Base-by-base conservation (phyloP, 2,797 vertebrate species). In the Bucorvus abyssinicus region DNA sequence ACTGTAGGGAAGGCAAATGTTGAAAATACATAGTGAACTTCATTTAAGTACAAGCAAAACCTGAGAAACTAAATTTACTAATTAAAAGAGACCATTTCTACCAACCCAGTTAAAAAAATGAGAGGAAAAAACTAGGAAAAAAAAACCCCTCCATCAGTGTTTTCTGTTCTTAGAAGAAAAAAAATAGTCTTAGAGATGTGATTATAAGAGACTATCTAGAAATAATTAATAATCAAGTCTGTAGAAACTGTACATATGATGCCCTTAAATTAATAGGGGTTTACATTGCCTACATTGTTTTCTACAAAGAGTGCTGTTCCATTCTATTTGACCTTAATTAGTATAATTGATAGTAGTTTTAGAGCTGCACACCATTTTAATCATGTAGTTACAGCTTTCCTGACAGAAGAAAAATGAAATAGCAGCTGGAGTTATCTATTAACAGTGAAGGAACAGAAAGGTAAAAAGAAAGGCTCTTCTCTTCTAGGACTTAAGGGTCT, bases 281-380 rank as follows among this genome's bases (percentile, higher is more conserved):
- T 97, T 97, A 94, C 75, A 87, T 93, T 95, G 59, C 16, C 78
- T 71, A 74, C 44, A 91, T 71, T 95, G 87, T 94, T 97, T 96
- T 95, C 69, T 45, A 90, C 50, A 81, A 97, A 96, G 88, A 85
- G 50, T 76, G 24, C 73, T 93, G 47, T 93, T 97, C 79, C 56
- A 83, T 93, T 97, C 81, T 95, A 76, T 96, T 97, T 98, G 95
- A 97, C 94, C 96, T 97, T 98, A 98, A 98, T 97, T 98, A 95
- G 95, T 92, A 85, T 97, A 98, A 97, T 94, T 97, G 96, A 97
- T 98, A 97, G 96, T 92, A 95, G 93, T 94, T 97, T 96, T 95
- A 93, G 85, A 93, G 74, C 88, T 49, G 60, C 76, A 87, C 89
- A 82, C 76, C 67, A 92, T 95, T 97, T 97, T 97, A 97, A 97